phyloP scores from a whole-genome alignment of 2,888 invertebrate genomes.

The Pristionchus mayeri region DNA sequence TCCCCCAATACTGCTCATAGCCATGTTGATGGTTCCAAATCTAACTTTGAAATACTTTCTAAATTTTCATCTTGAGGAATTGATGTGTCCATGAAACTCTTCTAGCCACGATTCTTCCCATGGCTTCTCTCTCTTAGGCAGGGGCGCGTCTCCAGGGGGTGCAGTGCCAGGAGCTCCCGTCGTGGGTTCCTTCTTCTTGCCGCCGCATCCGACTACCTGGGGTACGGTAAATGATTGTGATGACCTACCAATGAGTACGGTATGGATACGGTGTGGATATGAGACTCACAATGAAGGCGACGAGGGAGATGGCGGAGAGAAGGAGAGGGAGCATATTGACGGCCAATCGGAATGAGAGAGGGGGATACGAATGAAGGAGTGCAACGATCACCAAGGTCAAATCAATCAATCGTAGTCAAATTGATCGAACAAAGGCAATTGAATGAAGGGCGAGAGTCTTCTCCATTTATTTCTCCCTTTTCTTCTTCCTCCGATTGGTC shows the following conservation, averaged over 20 bases:
- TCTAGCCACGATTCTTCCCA: no score
- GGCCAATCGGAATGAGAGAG: neutral
- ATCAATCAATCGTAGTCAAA: no score
- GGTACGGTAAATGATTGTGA: no score
- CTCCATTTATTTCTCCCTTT: neutral
- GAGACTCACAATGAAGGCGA: neutral
- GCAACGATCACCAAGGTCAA: no score
- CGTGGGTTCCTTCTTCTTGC: no score
- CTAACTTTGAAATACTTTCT: neutral
- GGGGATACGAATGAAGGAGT: no score
- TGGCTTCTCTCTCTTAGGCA: no score
- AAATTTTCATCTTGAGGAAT: slow-evolving; percentile 58
- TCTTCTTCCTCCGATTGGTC: neutral
- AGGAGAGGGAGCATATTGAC: neutral
- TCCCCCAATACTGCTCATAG: neutral
- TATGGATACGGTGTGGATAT: neutral
- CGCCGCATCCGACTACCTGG: neutral
- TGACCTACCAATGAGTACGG: no score
- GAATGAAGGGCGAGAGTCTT: neutral
- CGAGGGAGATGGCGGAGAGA: neutral
- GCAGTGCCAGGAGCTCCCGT: no score
- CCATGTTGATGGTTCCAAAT: no score
- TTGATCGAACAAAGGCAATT: neutral
- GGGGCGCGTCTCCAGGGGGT: no score
- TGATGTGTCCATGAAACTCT: slow-evolving; percentile 68